These are phyloP conservation scores for Leptoteleia sp. DNA, from an alignment of 1,140 invertebrate species.

Conservation along the genomic window DNA sequence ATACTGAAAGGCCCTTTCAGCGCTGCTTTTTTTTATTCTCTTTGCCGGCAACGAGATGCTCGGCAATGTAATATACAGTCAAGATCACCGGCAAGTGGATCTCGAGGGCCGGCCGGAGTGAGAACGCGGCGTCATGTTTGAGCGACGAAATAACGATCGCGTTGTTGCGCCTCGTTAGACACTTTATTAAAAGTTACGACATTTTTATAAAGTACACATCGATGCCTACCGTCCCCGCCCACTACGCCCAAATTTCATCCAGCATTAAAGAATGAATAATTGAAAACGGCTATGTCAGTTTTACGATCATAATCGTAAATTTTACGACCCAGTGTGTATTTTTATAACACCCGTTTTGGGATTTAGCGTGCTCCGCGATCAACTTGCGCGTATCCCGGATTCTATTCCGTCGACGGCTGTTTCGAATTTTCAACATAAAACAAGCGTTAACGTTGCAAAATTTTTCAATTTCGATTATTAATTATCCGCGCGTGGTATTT, in stretches of 20 bases:
- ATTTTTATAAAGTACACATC: conserved; percentile 14
- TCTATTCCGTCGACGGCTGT: no score
- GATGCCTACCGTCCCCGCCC: not conserved
- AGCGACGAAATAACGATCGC: conserved; percentile 6
- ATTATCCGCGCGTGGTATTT: no score
- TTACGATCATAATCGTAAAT: conserved; percentile 18
- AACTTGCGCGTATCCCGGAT: conserved; percentile 1
- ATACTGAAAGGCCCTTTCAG: conserved; percentile 19
- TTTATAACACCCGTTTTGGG: conserved; percentile 13
- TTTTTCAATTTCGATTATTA: no score
- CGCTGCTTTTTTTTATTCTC: conserved; percentile 2
- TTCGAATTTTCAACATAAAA: no score
- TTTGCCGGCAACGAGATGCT: conserved; percentile 11
- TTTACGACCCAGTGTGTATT: conserved; percentile 10
- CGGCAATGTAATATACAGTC: conserved; percentile 22
- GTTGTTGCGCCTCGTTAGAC: conserved; percentile 6
- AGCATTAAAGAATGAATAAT: conserved; percentile 14
- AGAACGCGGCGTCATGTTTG: conserved; percentile 3
- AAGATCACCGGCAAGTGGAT: conserved; percentile 16
- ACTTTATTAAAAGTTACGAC: conserved; percentile 29
- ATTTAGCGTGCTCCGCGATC: not conserved
- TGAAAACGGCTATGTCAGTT: not conserved
- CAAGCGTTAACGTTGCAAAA: no score
- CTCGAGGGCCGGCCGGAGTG: not conserved
- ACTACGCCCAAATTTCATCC: conserved; percentile 4